Evolutionary conservation across 2,797 vertebrate species (phyloP).

Genomic region (Molothrus aeneus): DNA sequence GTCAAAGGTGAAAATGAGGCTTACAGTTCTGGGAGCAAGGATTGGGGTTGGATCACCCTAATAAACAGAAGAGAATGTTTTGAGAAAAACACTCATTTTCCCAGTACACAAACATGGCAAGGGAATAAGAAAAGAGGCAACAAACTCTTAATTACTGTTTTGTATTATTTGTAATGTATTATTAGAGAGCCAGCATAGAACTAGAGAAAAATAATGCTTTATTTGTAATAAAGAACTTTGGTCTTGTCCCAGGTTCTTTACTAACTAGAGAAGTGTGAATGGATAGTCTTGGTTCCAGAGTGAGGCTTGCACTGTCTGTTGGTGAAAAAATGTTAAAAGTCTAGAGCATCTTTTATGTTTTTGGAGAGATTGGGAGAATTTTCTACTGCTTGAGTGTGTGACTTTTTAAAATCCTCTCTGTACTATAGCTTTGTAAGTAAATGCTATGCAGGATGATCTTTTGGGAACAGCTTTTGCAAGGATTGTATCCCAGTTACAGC

Average conservation of each 20-base stretch:
- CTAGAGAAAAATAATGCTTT: neutral
- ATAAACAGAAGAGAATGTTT: neutral
- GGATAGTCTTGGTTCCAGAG: neutral
- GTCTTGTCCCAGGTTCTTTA: neutral
- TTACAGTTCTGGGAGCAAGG: neutral
- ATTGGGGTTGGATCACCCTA: neutral
- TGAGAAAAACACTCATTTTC: neutral
- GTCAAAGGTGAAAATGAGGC: neutral
- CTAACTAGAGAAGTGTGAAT: neutral
- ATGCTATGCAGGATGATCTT: neutral
- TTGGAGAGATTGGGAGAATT: neutral
- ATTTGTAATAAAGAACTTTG: neutral
- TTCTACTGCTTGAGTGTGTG: slow-evolving; percentile 5
- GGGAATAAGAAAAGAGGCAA: neutral
- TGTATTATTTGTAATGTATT: neutral
- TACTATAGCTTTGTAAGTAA: neutral
- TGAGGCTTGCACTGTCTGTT: neutral
- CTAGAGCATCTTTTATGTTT: neutral
- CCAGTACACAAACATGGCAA: neutral
- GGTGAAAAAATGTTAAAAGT: neutral
- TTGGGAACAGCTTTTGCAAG: neutral
- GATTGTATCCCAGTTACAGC: neutral
- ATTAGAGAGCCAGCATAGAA: neutral
- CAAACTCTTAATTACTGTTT: neutral
- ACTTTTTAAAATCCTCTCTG: neutral